Conservation (phyloP, 1,140 invertebrate species). For the Halyomorpha halys region DNA sequence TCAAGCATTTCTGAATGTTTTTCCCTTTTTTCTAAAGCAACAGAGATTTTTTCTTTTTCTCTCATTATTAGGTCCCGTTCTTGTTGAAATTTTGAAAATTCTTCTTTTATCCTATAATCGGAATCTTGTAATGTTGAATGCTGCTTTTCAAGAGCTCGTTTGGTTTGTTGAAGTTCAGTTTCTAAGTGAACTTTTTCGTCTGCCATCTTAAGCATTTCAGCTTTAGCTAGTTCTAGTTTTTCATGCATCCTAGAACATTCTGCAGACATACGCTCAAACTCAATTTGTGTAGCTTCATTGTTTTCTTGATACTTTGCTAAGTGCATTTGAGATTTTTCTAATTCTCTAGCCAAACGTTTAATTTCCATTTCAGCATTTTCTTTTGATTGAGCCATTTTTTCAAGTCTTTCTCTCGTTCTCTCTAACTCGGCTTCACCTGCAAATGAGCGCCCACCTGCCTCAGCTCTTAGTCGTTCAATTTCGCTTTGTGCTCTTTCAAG, state of each 20-base stretch:
- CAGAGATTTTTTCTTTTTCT: conserved; percentile 60
- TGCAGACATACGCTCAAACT: conserved; percentile 68
- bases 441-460: conserved; percentile 40
- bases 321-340: conserved; percentile 74
- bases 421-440: conserved; percentile 60
- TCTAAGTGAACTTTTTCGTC: conserved; percentile 49
- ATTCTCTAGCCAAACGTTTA: conserved; percentile 69
- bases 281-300: conserved; percentile 64
- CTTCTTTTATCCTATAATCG: conserved; percentile 38
- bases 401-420: conserved; percentile 69
- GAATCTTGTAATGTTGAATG: conserved; percentile 40
- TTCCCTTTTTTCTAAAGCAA: conserved; percentile 59
- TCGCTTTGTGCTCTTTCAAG: conserved; percentile 49
- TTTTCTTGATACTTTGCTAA: conserved; percentile 69
- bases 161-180: conserved; percentile 54
- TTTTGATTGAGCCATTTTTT: conserved; percentile 64
- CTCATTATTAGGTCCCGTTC: conserved; percentile 56
- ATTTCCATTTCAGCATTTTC: conserved; percentile 76
- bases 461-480: conserved; percentile 32
- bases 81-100: conserved; percentile 44
- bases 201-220: conserved; percentile 42
- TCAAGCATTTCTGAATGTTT: conserved; percentile 70
- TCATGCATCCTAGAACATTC: conserved; percentile 70
- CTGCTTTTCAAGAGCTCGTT: conserved; percentile 54
- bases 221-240: conserved; percentile 54